Conservation (phyloP, 2,113 vertebrate genomes). For the Muntiacus muntjak region DNA sequence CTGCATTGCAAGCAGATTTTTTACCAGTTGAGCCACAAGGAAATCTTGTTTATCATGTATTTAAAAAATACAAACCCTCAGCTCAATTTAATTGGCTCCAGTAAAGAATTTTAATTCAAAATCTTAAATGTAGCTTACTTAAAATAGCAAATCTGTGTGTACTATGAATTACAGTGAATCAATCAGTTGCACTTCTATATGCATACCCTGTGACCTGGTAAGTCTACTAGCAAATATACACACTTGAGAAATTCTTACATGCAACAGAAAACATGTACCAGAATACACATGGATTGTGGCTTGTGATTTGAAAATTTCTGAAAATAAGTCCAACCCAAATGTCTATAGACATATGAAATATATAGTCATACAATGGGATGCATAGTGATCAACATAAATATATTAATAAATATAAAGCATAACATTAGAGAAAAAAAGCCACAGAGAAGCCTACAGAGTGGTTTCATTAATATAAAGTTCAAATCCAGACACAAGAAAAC, state of each 20-base stretch:
- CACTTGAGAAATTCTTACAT: background rate
- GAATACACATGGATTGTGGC: background rate
- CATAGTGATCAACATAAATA: background rate
- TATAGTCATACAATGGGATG: background rate
- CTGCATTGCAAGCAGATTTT: background rate
- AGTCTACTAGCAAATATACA: background rate
- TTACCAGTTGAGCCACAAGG: background rate
- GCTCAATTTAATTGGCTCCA: background rate
- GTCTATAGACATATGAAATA: background rate
- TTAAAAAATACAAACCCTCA: slow-evolving; percentile 15
- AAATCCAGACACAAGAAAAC: background rate
- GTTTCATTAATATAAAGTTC: background rate
- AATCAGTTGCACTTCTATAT: background rate
- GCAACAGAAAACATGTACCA: background rate
- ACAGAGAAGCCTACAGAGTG: background rate
- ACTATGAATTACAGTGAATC: background rate
- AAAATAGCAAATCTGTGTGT: background rate
- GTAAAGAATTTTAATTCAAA: slow-evolving; percentile 11
- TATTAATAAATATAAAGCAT: background rate
- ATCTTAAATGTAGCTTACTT: background rate
- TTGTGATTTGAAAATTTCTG: background rate
- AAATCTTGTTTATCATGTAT: background rate
- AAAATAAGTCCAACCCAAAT: background rate
- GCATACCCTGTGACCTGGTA: background rate
- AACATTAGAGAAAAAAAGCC: background rate